Evolutionary conservation across 2,797 vertebrate genomes (phyloP).

Genomic region (Argyrosomus regius): DNA sequence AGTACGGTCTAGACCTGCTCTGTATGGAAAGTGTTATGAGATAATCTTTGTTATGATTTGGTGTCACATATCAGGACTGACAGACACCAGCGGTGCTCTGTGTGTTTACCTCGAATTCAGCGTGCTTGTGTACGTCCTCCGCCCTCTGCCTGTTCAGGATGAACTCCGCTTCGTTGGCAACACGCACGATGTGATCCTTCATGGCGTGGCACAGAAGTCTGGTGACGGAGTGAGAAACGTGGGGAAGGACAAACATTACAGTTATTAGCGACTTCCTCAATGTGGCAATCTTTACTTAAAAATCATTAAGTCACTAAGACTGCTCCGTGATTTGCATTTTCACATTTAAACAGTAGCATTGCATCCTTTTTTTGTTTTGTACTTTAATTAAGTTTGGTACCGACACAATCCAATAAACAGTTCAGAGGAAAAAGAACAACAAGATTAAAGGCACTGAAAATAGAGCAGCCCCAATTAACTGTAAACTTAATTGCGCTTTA

Average conservation of each 20-base stretch:
- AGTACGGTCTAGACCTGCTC: no score
- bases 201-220: conserved; percentile 99
- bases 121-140: conserved; percentile 98
- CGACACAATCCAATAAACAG: conserved; percentile 1
- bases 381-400: conserved; percentile 16
- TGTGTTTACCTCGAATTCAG: conserved; percentile 94
- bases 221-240: conserved; percentile 3
- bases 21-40: no score
- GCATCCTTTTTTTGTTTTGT: neutral
- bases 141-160: conserved; percentile 98
- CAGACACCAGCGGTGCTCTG: neutral
- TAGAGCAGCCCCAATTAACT: conserved; percentile 34
- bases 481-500: conserved; percentile 51
- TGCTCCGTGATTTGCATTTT: neutral
- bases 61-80: neutral
- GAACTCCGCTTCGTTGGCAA: conserved; percentile 98
- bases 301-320: neutral
- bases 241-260: neutral
- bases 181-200: conserved; percentile 99
- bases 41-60: neutral
- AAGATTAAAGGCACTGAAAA: conserved; percentile 30
- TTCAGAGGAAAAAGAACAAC: neutral
- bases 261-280: neutral
- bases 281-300: neutral
- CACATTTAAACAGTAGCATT: neutral